These are phyloP conservation scores for Tipula helvola DNA, from an alignment of 2,888 invertebrate genomes.

Conservation along the genomic window DNA sequence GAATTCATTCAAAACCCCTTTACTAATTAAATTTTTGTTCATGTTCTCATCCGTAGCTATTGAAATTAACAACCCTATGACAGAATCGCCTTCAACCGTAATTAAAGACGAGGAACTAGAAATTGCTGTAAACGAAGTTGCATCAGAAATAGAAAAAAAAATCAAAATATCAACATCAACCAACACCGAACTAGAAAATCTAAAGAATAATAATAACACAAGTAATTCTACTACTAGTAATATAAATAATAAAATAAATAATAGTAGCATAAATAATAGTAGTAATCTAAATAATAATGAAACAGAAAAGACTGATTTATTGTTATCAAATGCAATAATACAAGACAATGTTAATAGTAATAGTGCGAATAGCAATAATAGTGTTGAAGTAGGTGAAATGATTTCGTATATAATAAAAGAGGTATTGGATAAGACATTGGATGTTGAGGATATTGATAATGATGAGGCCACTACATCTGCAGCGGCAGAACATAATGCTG, in stretches of 20 bases:
- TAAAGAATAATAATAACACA: conserved; percentile 15
- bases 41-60: not conserved
- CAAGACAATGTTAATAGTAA: conserved; percentile 16
- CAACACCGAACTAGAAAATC: conserved; percentile 8
- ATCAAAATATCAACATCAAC: not conserved
- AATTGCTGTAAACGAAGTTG: conserved; percentile 40
- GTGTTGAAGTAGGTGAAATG: conserved; percentile 20
- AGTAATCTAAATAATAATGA: conserved; percentile 22
- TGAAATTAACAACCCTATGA: conserved; percentile 20
- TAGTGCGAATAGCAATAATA: conserved; percentile 16
- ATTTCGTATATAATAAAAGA: conserved; percentile 30
- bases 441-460: conserved; percentile 16
- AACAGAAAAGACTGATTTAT: conserved; percentile 34
- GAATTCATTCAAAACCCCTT: not conserved
- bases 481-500: conserved; percentile 18
- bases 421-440: conserved; percentile 26
- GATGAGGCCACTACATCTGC: conserved; percentile 14
- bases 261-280: conserved; percentile 15
- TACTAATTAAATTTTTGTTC: not conserved
- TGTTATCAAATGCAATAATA: conserved; percentile 24
- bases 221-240: conserved; percentile 25
- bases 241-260: conserved; percentile 22
- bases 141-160: conserved; percentile 32
- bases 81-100: conserved; percentile 31
- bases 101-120: conserved; percentile 42